Percentiles rank a stretch among this genome's conserved stretches.
phyloP scores from a whole-genome alignment of 2,113 vertebrate species.

The Alces alces region DNA sequence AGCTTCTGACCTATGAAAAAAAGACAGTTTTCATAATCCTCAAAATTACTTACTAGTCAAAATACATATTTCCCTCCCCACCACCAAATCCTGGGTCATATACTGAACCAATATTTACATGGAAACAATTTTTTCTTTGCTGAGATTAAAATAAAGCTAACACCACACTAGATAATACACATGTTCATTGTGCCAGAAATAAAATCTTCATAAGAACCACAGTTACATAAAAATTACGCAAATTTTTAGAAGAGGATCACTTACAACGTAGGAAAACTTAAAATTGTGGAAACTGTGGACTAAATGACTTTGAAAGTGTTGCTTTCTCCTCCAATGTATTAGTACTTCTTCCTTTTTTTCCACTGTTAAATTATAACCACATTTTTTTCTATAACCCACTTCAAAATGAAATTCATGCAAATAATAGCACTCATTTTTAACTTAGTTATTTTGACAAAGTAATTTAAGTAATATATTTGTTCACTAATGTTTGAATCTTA shows the following conservation, averaged over 20 bases:
- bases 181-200: neutral
- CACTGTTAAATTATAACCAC: neutral
- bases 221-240: neutral
- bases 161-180: neutral
- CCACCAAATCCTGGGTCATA: neutral
- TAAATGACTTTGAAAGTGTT: neutral
- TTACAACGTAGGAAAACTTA: neutral
- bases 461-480: neutral
- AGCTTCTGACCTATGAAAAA: neutral
- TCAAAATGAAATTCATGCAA: neutral
- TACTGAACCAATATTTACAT: neutral
- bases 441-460: neutral
- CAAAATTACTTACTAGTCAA: neutral
- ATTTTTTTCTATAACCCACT: neutral
- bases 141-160: neutral
- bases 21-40: neutral
- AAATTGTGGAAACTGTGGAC: neutral
- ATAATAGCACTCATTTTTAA: neutral
- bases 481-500: neutral
- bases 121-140: neutral
- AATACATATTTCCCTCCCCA: neutral
- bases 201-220: neutral
- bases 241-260: neutral
- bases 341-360: neutral
- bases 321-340: fast-evolving